Base-by-base conservation (phyloP, 1,140 invertebrate species). In the Drosophila sechellia region DNA sequence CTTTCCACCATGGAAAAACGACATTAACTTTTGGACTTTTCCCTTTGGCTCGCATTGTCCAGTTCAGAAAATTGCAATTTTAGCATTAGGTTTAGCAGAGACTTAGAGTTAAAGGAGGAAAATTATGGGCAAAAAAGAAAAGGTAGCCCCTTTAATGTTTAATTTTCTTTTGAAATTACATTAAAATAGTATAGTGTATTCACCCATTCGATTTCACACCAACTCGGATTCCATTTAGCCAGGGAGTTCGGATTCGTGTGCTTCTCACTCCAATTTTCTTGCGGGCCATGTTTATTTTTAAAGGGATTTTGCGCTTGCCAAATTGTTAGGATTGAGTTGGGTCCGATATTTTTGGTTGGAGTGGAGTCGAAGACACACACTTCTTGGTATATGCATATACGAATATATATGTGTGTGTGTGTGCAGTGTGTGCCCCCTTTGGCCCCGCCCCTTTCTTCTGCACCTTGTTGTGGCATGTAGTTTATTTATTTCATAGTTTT, bases 401-500 rank as follows among this genome's bases (percentile, higher is more conserved):
- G 17, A 17, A 34, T 13, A 13, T 13, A 8, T 31, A 2, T 31
- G 6, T 31, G 6, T 31, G 27, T 17, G 17, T 31, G 2, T 8
- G 6, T 6, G 27, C 8, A 31, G 5, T 31, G 6, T 27, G 15
- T 20, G 42, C 5, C 15, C 6, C 12, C 4, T 15, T 6, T 15
- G 5, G 25, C 15, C 27, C 11, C 22, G 10, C 11, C 39, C 11
- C 31, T 43, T 0, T 3, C 46, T 37, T 34, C 4, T 39, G 15
- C 54, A 42, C 15, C 37, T n/a, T 50, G 31, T 45, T 55, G 66
- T 77, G 68, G 73, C 66, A 37, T 78, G 69, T 79, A 81, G 83
- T 87, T 86, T 87, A 81, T 87, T 81, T 86, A 81, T 81, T 87
- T 86, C 74, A 66, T 79, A 81, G 83, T 79, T 81, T 86, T 86